A percentile compares a stretch with the other conserved stretches of the same genome.
phyloP scores from a whole-genome alignment of 2,797 vertebrate species.

The Garrulus glandarius region DNA sequence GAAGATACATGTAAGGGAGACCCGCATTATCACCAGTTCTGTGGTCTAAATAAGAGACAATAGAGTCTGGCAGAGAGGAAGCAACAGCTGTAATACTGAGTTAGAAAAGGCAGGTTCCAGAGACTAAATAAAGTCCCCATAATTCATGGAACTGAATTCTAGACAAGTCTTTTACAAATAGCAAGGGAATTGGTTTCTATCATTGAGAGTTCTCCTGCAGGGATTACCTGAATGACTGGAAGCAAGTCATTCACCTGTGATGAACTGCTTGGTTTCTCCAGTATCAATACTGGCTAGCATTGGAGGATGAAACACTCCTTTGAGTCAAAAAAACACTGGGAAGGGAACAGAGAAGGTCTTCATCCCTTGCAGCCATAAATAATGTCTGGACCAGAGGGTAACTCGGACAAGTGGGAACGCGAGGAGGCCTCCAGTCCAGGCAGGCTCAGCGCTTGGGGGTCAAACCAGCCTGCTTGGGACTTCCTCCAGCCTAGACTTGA shows the following conservation, averaged over 20 bases:
- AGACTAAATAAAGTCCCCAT: neutral
- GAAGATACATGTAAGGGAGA: neutral
- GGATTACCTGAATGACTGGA: neutral
- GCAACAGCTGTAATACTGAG: neutral
- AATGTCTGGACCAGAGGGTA: neutral
- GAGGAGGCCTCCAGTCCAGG: neutral
- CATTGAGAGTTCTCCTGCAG: neutral
- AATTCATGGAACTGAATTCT: neutral
- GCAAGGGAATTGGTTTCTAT: neutral
- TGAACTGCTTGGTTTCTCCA: neutral
- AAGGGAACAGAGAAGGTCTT: neutral
- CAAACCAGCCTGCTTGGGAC: neutral
- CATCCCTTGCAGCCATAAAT: neutral
- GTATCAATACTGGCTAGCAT: accelerated
- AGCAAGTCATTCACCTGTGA: neutral
- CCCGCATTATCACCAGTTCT: neutral
- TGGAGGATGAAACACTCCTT: neutral
- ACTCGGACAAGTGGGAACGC: neutral
- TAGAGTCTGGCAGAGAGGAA: neutral
- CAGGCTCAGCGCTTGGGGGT: neutral
- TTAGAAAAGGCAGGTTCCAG: neutral
- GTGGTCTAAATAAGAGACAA: neutral
- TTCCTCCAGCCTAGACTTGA: neutral
- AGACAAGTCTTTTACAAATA: neutral
- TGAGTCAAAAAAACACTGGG: neutral